Base-by-base conservation (phyloP, 2,797 vertebrate genomes). In the Sciaenops ocellatus region DNA sequence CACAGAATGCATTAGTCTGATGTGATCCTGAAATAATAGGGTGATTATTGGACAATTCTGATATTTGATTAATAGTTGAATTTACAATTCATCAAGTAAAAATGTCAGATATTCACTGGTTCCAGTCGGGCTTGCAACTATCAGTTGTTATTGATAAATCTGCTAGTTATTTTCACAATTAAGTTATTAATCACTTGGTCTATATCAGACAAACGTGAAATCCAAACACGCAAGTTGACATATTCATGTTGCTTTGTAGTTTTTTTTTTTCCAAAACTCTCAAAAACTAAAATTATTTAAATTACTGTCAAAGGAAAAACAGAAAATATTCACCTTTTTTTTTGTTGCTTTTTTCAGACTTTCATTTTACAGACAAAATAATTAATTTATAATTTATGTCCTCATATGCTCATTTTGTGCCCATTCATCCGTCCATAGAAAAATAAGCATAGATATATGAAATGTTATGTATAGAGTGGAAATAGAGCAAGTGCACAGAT, bases 401-500 rank as follows among this genome's bases (percentile, higher is more conserved):
- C 5, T 44, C 9, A 4, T 17, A 2, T n/a, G 2, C 28, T 48
- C 6, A 44, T 73, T 7, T n/a, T 16, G 1, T 77, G 2, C 2
- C 12, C 28, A 47, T 66, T 51, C 30, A 30, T 52, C 48, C 1
- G 1, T 46, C 20, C 0, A 5, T 46, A 1, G 6, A 16, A 44
- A 44, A 52, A 64, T 38, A 11, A 41, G 72, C 24, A 44, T 34
- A 11, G 47, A 65, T 79, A 10, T 78, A 57, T 57, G 0, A 59
- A 55, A 79, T 59, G 41, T 18, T 24, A 59, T 26, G 22, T 51
- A 34, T 28, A 52, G 9, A 62, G 41, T 68, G 8, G 38, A 69
- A 75, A 18, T 10, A n/a, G 34, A 63, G 63, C 6, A 6, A 24
- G 11, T 50, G 64, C 60, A 75, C 83, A 80, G 82, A 85, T 86